Conservation (phyloP, 2,113 vertebrate species). For the Ptilonorhynchus violaceus region DNA sequence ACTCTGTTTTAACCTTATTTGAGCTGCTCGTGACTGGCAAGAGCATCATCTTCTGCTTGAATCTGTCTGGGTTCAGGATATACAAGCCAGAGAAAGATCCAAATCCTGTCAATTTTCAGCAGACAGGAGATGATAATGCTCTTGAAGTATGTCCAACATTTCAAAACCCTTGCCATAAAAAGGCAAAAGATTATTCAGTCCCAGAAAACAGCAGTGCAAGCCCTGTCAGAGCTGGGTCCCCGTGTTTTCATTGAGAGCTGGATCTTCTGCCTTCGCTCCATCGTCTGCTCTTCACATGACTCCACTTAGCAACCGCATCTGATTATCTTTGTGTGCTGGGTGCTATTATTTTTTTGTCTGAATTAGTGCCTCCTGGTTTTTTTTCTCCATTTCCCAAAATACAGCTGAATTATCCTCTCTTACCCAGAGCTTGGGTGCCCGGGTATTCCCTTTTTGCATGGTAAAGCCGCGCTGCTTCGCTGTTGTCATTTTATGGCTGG, state of each 20-base stretch:
- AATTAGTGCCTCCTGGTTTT: not conserved
- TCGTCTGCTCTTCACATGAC: slow-evolving; percentile 7
- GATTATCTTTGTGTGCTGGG: not conserved
- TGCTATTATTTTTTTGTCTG: not conserved
- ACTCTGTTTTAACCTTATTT: not conserved
- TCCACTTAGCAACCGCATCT: not conserved
- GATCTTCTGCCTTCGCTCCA: not conserved
- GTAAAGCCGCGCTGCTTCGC: not conserved
- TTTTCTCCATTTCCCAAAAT: not conserved
- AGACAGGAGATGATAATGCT: not conserved
- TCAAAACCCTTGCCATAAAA: not conserved
- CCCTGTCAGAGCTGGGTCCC: not conserved
- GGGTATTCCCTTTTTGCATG: not conserved
- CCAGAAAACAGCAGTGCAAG: not conserved
- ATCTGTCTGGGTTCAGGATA: not conserved
- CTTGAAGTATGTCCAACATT: not conserved
- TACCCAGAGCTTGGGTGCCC: not conserved
- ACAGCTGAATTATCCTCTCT: not conserved
- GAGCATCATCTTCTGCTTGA: not conserved
- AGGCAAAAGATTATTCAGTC: not conserved
- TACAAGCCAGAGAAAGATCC: not conserved
- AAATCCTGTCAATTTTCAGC: slow-evolving; percentile 3
- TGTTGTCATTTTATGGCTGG: not conserved
- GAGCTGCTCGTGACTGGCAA: not conserved
- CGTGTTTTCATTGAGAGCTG: not conserved